Percentiles rank a stretch among this genome's conserved stretches.
These are phyloP conservation scores for Eucriotettix oculatus DNA, from an alignment of 2,888 invertebrate species.

Conservation along the genomic window DNA sequence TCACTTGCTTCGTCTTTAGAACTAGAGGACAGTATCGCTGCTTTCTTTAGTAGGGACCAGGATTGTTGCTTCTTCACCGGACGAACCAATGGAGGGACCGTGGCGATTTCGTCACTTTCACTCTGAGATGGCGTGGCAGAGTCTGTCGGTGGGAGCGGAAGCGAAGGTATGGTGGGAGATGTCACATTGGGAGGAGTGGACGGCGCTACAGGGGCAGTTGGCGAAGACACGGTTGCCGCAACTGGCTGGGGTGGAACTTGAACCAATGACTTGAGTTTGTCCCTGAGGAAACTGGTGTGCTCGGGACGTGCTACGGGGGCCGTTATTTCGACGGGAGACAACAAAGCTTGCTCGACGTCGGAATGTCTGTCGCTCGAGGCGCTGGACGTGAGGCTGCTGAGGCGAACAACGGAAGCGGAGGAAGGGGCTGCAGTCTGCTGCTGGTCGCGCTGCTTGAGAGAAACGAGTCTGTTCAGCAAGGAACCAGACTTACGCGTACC, in stretches of 20 bases:
- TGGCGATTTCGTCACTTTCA: not conserved
- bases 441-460: conserved; percentile 5
- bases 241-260: not conserved
- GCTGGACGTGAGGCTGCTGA: not conserved
- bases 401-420: not conserved
- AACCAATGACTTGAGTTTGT: conserved; percentile 28
- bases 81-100: not conserved
- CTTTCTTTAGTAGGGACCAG: conserved; percentile 65
- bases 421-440: not conserved
- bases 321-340: not conserved
- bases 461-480: conserved; percentile 7
- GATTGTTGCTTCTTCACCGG: conserved; percentile 28
- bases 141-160: not conserved
- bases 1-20: not conserved
- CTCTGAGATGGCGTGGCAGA: not conserved
- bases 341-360: not conserved
- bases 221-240: too few relatives aligned
- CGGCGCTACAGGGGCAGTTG: too few relatives aligned
- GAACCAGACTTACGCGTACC: conserved; percentile 1
- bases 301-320: not conserved
- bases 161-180: not conserved
- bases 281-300: too few relatives aligned
- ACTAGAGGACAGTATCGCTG: conserved; percentile 22
- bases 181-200: too few relatives aligned
- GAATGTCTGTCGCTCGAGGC: not conserved